phyloP scores from a whole-genome alignment of 1,140 invertebrate species.

The Phymorhynchus buccinoides region DNA sequence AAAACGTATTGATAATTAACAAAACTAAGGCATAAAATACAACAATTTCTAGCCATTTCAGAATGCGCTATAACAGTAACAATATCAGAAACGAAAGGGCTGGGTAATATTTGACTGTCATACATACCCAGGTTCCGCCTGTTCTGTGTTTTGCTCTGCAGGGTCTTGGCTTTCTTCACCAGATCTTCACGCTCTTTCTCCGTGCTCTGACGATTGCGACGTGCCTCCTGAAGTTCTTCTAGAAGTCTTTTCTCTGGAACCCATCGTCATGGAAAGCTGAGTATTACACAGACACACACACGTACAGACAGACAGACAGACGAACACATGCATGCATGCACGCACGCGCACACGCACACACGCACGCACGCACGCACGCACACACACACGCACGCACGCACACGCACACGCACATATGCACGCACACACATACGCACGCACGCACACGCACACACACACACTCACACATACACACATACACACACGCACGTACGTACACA shows the following conservation, averaged over 20 bases:
- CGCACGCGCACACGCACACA: neutral
- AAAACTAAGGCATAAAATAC: no score
- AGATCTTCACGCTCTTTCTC: conserved; percentile 70
- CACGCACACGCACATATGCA: no score
- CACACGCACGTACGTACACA: neutral
- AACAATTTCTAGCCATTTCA: no score
- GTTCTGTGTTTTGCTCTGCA: conserved; percentile 71
- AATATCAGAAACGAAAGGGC: no score
- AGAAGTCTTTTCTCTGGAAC: conserved; percentile 62
- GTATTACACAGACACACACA: no score
- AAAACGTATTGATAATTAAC: no score
- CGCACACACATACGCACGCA: neutral
- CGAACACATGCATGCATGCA: neutral
- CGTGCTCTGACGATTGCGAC: conserved; percentile 56
- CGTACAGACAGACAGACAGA: neutral
- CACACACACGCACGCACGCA: neutral
- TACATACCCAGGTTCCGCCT: conserved; percentile 67
- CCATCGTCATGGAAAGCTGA: no score
- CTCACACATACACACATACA: neutral
- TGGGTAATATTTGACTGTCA: no score
- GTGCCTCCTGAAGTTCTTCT: conserved; percentile 63
- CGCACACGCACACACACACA: no score
- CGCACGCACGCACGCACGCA: neutral
- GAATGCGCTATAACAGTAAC: no score
- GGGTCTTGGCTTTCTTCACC: conserved; percentile 68